phyloP scores from a whole-genome alignment of 2,888 invertebrate genomes.

The Tachina fera region DNA sequence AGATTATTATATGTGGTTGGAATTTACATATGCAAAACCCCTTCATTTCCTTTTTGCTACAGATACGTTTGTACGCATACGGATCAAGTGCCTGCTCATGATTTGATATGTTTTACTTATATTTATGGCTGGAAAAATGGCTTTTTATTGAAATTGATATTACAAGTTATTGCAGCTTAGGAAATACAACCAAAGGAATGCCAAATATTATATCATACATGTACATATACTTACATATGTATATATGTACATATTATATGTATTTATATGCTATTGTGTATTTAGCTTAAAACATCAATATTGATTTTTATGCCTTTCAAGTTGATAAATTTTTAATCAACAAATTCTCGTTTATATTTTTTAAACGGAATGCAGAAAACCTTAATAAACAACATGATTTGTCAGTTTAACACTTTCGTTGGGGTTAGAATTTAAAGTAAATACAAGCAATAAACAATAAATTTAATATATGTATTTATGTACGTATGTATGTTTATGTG shows the following conservation, averaged over 20 bases:
- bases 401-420: conserved; percentile 79
- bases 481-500: too few species aligned
- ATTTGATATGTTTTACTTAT: conserved; percentile 74
- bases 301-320: conserved; percentile 68
- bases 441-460: background rate
- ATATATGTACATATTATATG: background rate
- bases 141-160: conserved; percentile 83
- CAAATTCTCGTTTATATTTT: conserved; percentile 31
- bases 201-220: background rate
- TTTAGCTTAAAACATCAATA: conserved; percentile 55
- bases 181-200: background rate
- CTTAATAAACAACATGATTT: conserved; percentile 81
- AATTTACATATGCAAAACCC: conserved; percentile 43
- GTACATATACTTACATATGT: too few species aligned
- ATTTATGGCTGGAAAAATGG: conserved; percentile 77
- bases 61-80: background rate
- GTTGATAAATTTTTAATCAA: conserved; percentile 62
- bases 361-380: conserved; percentile 65
- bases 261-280: background rate
- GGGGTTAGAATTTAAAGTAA: conserved; percentile 56
- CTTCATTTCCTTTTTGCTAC: conserved; percentile 39
- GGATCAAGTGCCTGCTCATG: conserved; percentile 73
- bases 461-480: background rate
- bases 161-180: conserved; percentile 51
- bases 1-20: conserved; percentile 61